Evolutionary conservation across 2,113 vertebrate species (phyloP), one percentile per base, ranked within the genome.

Genomic region (Saimiri boliviensis): DNA sequence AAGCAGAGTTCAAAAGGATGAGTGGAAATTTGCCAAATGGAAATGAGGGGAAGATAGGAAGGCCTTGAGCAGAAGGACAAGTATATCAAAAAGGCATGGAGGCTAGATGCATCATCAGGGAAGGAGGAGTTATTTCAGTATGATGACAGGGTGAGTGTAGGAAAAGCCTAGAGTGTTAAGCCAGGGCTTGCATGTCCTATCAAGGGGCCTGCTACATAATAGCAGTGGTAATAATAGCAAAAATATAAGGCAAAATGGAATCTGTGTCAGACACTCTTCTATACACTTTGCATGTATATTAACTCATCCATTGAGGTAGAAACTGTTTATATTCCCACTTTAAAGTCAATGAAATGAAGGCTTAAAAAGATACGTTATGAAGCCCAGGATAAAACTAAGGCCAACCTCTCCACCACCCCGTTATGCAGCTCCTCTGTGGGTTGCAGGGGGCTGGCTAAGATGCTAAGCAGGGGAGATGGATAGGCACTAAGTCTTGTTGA

Each of bases 311-410:
- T 0, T n/a, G 27, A 32, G 40, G 47, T 32, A 92, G 76, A 35
- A 56, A 95, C 42, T 92, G 49, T 86, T 82, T 52, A 30, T 93
- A 97, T 74, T 1, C 17, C 35, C 54, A 86, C 54, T 83, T 94
- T 37, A 86, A 6, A 86, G 68, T 60, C 25, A 23, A 35, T 56
- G 56, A 89, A 94, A 89, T 37, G 10, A 66, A 94, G 49, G 35
- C 27, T 85, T 76, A 91, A 80, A 74, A 70, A 42, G 17, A 1
- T 52, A n/a, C 95, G 82, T 56, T 56, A 86, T 68, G 27, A 40
- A 77, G 85, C 30, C 81, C 81, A 77, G 93, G 70, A 93, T 20
- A 86, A 91, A 96, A 80, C 27, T 52, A 84, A 93, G 66, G 74
- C 32, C 52, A 70, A 45, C 66, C 56, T 90, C 32, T 23, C 35